These are phyloP conservation scores for Iphiclides podalirius DNA, from an alignment of 2,888 invertebrate genomes.

Conservation along the genomic window DNA sequence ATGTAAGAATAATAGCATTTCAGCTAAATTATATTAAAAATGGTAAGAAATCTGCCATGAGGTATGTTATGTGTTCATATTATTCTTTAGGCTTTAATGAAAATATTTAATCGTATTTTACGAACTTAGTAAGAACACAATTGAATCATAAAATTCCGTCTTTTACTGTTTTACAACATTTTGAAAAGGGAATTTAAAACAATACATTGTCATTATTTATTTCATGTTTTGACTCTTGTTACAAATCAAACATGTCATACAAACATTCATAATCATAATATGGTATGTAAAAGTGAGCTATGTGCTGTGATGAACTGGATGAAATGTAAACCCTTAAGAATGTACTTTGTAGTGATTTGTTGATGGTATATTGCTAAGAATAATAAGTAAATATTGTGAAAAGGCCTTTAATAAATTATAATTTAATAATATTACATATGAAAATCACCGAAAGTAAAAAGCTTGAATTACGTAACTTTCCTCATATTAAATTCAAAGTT, in stretches of 20 bases:
- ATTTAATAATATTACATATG: no score
- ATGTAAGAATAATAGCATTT: slow-evolving; percentile 10
- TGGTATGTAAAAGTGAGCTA: slow-evolving; percentile 7
- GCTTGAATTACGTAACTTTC: no score
- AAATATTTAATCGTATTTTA: slow-evolving; percentile 22
- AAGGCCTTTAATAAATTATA: no score
- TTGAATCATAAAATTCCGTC: slow-evolving; percentile 21
- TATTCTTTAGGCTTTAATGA: slow-evolving; percentile 20
- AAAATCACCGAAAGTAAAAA: no score
- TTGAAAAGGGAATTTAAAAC: not conserved
- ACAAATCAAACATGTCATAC: not conserved
- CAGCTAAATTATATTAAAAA: slow-evolving; percentile 14
- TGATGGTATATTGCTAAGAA: not conserved
- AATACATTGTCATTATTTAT: not conserved
- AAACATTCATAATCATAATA: not conserved
- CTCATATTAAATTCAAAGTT: no score
- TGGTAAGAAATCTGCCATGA: slow-evolving; percentile 16
- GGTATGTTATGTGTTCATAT: slow-evolving; percentile 25
- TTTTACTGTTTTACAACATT: slow-evolving; percentile 14
- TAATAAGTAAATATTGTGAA: not conserved
- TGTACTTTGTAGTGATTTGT: not conserved
- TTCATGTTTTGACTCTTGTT: not conserved
- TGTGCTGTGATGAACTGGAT: slow-evolving; percentile 8
- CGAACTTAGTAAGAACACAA: slow-evolving; percentile 6
- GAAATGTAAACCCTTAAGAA: not conserved